These are phyloP conservation scores for Campylomormyrus numenius DNA, from an alignment of 2,113 vertebrate species.

Conservation along the genomic window DNA sequence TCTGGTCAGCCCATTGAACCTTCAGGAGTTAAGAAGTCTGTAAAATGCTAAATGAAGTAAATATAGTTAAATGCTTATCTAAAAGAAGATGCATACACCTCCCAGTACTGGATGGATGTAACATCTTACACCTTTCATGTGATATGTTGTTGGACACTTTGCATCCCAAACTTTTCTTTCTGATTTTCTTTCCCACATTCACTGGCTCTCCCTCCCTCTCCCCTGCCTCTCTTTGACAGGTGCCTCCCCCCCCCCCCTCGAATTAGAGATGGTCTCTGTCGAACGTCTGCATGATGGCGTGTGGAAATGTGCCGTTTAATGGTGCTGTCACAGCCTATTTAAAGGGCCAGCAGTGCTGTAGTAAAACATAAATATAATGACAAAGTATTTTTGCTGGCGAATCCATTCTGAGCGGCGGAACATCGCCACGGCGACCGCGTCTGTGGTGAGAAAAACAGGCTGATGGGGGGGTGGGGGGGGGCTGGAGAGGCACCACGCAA, in stretches of 20 bases:
- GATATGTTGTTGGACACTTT: neutral
- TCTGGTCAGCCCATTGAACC: neutral
- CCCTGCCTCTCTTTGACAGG: neutral
- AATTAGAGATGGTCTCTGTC: slow-evolving; percentile 16
- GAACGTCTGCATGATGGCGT: slow-evolving; percentile 29
- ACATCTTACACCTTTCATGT: neutral
- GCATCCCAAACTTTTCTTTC: too few species aligned
- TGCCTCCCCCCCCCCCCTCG: neutral
- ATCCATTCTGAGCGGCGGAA: slow-evolving; percentile 78
- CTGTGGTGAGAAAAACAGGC: slow-evolving; percentile 58
- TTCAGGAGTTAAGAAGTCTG: neutral
- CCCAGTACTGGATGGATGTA: neutral
- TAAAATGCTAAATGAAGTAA: neutral
- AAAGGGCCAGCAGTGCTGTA: slow-evolving; percentile 61
- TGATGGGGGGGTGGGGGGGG: slow-evolving; percentile 15
- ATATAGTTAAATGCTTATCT: neutral
- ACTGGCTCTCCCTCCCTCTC: neutral
- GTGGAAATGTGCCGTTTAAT: slow-evolving; percentile 42
- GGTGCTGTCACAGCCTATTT: slow-evolving; percentile 58
- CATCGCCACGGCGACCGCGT: slow-evolving; percentile 71
- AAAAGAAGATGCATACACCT: neutral
- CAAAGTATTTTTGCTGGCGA: slow-evolving; percentile 74
- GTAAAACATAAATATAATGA: slow-evolving; percentile 82
- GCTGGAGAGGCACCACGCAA: slow-evolving; percentile 11
- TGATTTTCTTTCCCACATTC: too few species aligned